Evolutionary conservation across 2,888 invertebrate genomes (phyloP).

Genomic region (Dyspetes luteomarginatus): DNA sequence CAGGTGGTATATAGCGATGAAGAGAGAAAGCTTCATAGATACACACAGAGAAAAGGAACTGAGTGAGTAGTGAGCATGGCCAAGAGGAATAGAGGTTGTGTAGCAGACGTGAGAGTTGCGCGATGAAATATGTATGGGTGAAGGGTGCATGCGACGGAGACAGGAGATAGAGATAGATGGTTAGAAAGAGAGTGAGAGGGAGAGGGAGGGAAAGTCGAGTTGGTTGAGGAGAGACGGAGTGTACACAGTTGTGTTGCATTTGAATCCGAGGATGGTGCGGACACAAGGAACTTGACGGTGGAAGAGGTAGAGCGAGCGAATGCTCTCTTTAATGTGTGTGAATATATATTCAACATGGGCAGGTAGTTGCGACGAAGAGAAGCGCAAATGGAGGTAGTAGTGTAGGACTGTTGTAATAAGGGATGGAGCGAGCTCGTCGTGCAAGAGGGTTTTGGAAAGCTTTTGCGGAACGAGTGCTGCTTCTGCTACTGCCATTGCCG

Average conservation of each 20-base stretch:
- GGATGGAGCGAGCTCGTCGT: constrained; percentile 61
- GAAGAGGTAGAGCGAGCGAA: constrained; percentile 37
- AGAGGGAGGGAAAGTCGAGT: constrained; percentile 16
- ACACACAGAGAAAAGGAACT: constrained; percentile 59
- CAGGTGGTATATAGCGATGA: too few relatives aligned
- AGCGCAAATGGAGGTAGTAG: constrained; percentile 53
- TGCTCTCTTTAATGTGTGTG: constrained; percentile 47
- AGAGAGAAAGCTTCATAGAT: constrained; percentile 25
- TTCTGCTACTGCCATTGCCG: constrained; percentile 4
- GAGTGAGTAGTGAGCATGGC: constrained; percentile 59
- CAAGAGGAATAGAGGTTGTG: constrained; percentile 62
- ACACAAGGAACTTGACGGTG: constrained; percentile 68
- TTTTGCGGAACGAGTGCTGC: constrained; percentile 25
- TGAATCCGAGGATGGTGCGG: constrained; percentile 66
- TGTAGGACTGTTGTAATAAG: constrained; percentile 43
- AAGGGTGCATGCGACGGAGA: constrained; percentile 42
- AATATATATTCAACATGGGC: background rate
- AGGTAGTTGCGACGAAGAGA: constrained; percentile 49
- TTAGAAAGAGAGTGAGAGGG: constrained; percentile 13
- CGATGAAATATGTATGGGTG: constrained; percentile 65
- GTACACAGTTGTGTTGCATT: constrained; percentile 66
- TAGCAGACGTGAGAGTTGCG: constrained; percentile 49
- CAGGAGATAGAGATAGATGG: background rate
- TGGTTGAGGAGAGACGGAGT: constrained; percentile 24
- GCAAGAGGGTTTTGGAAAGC: constrained; percentile 58